Base-by-base conservation (phyloP, 2,113 vertebrate genomes). In the Scatophagus argus region DNA sequence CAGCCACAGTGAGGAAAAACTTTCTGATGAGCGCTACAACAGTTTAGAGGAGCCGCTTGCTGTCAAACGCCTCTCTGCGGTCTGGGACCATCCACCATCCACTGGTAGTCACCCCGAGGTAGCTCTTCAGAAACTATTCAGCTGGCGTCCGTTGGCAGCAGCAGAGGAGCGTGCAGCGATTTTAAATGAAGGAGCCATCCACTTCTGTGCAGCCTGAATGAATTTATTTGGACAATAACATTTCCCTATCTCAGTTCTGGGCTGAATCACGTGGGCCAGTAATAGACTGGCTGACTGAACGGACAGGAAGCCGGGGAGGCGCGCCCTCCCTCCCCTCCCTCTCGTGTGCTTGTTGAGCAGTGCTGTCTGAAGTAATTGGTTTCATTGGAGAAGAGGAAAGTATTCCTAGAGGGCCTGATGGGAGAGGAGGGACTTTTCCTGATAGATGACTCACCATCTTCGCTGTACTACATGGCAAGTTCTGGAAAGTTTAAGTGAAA, bases 201-300 rank as follows among this genome's bases (percentile, higher is more conserved):
- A 11, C 39, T 62, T 61, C 75, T 63, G 21, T 44, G 69, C 65
- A 64, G 78, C 78, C 52, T 68, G 78, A 74, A 79, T 86, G 56
- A 79, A 88, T 88, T 76, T 87, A 81, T 82, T 88, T 85, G 61
- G 82, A 88, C 67, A 85, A 88, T 71, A 87, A 84, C 85, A 83
- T 83, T 84, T 82, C 71, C 86, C 69, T 60, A 51, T 79, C 36
- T 86, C 69, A 34, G 65, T 62, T 59, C n/a, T 5, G 29, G 68
- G 78, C 39, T 21, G 39, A 72, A 60, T 70, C 69, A 65, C 75
- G 39, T 27, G 38, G 55, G 51, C 5, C 49, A 51, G 9, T 62
- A 77, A 86, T 69, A 82, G 75, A 87, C 60, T 74, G 82, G 59
- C 61, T 84, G 44, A 58, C 72, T 46, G 65, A 74, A 61, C n/a